Percentiles rank a stretch among this genome's conserved stretches.
These are phyloP conservation scores for Pantherophis vulpinus DNA, from an alignment of 2,797 vertebrate species.

Conservation along the genomic window DNA sequence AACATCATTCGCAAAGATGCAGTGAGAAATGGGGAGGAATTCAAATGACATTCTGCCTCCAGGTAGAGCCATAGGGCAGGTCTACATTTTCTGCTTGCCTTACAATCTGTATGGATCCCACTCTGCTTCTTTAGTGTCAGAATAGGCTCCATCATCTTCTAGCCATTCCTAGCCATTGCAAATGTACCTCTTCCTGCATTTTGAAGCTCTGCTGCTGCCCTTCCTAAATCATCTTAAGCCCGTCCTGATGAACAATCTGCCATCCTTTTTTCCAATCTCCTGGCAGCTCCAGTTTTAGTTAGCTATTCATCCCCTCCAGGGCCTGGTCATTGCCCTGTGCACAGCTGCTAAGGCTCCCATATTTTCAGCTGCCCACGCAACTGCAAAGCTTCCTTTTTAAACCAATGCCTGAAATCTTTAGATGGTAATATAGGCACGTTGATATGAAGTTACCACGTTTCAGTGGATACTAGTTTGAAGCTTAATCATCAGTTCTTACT, in stretches of 20 bases:
- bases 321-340: background rate
- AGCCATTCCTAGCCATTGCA: background rate
- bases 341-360: background rate
- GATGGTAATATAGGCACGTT: background rate
- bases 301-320: background rate
- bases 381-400: background rate
- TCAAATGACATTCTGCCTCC: background rate
- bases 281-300: background rate
- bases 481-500: background rate
- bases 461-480: background rate
- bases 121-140: background rate
- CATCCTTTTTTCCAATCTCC: background rate
- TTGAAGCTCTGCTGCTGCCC: background rate
- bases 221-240: background rate
- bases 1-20: background rate
- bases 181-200: background rate
- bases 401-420: background rate
- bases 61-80: background rate
- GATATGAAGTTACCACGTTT: background rate
- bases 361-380: background rate
- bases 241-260: background rate
- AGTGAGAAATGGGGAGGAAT: background rate
- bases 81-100: background rate
- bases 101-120: background rate
- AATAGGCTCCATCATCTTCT: background rate